Conservation (phyloP, 2,888 invertebrate genomes). For the Lasius platythorax region DNA sequence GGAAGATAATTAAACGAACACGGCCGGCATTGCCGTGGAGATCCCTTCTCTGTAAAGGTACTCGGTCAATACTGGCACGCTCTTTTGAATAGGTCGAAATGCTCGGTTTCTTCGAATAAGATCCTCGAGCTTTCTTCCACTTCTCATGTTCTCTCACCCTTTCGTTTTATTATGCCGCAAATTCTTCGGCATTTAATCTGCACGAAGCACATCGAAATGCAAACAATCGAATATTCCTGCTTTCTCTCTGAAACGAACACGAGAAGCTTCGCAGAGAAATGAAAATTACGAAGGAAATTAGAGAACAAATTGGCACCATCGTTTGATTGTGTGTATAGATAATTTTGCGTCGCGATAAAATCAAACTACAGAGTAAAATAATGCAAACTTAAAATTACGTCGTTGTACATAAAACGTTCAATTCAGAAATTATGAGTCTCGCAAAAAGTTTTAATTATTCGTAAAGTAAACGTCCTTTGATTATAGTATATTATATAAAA, state of each 20-base stretch:
- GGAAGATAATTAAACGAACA: slow-evolving; percentile 53
- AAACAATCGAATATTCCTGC: background rate
- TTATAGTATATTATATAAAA: background rate
- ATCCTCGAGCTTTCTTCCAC: slow-evolving; percentile 26
- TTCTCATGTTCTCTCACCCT: slow-evolving; percentile 29
- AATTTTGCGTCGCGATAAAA: background rate
- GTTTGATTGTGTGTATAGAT: background rate
- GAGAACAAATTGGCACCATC: background rate
- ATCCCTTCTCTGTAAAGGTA: slow-evolving; percentile 27
- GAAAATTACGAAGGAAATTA: slow-evolving; percentile 23
- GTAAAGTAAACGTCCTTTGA: background rate
- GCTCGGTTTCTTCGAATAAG: slow-evolving; percentile 12
- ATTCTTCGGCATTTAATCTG: slow-evolving; percentile 18
- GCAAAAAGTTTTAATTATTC: background rate
- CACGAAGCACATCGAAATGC: background rate
- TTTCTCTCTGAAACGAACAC: too few relatives aligned
- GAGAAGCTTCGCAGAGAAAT: background rate
- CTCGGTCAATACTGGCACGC: slow-evolving; percentile 30
- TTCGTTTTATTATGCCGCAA: background rate
- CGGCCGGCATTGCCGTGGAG: background rate
- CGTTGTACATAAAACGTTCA: background rate
- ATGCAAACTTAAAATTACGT: background rate
- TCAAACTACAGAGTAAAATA: background rate
- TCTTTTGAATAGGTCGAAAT: slow-evolving; percentile 37
- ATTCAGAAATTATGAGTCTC: background rate